Evolutionary conservation across 2,113 vertebrate genomes (phyloP).

Genomic region (Microcebus griseorufus): DNA sequence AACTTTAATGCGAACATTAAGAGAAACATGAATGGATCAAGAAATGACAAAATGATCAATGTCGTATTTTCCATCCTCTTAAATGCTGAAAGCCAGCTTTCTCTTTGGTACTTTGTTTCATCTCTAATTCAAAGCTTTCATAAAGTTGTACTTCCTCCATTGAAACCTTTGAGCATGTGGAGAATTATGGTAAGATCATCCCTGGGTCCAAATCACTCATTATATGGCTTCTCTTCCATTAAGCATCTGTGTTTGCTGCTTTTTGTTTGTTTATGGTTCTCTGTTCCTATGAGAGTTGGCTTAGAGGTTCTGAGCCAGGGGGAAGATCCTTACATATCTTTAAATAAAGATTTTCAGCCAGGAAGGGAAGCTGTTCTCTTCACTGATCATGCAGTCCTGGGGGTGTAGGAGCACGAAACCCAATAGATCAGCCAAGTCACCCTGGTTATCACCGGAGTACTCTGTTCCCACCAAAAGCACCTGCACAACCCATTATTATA

Average conservation of each 20-base stretch:
- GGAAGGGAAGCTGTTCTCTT: background rate
- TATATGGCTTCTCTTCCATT: slow-evolving; percentile 1
- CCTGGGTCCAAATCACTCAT: slow-evolving; percentile 31
- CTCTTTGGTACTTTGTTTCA: slow-evolving; percentile 36
- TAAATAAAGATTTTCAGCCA: slow-evolving; percentile 11
- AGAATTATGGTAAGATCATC: slow-evolving; percentile 30
- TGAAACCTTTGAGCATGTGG: slow-evolving; percentile 29
- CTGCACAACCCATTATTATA: background rate
- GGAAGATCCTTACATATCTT: background rate
- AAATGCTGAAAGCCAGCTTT: background rate
- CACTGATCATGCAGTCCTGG: background rate
- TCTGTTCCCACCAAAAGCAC: background rate
- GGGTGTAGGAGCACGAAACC: background rate
- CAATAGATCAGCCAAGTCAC: background rate
- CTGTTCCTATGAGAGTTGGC: background rate
- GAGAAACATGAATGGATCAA: background rate
- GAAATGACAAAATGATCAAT: background rate
- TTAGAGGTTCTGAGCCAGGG: background rate
- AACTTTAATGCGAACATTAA: slow-evolving; percentile 10
- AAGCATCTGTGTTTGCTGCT: slow-evolving; percentile 29
- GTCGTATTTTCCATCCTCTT: background rate
- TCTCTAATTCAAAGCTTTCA: slow-evolving; percentile 37
- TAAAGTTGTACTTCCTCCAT: background rate
- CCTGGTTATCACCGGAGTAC: background rate
- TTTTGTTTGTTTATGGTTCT: background rate